Percentiles rank a stretch among this genome's conserved stretches.
These are phyloP conservation scores for Hippocampus barbouri DNA, from an alignment of 2,113 vertebrate genomes.

Conservation along the genomic window DNA sequence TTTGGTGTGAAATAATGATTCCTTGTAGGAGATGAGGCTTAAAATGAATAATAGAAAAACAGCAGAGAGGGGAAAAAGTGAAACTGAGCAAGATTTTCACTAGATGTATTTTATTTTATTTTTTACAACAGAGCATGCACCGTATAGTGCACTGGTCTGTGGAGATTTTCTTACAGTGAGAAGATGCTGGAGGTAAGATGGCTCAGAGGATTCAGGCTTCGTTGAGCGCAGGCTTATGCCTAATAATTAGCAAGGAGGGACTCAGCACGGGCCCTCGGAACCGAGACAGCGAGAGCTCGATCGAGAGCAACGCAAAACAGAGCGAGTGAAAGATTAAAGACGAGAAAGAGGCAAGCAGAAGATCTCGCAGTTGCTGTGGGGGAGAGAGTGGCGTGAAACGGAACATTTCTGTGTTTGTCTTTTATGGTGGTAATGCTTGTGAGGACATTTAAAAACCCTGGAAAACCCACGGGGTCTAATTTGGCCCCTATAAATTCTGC, in stretches of 20 bases:
- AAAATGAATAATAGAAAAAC: background rate
- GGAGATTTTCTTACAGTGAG: constrained; percentile 63
- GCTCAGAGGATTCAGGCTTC: constrained; percentile 70
- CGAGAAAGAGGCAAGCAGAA: constrained; percentile 21
- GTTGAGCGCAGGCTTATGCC: constrained; percentile 64
- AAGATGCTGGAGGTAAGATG: constrained; percentile 64
- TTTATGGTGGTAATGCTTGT: constrained; percentile 31
- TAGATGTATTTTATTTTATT: background rate
- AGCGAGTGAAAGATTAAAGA: constrained; percentile 37
- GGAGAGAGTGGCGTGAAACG: background rate
- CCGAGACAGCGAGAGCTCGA: constrained; percentile 30
- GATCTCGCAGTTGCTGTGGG: constrained; percentile 22
- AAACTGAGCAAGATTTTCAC: constrained; percentile 1
- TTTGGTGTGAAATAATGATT: constrained; percentile 7
- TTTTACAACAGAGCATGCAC: constrained; percentile 19
- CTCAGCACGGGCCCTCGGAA: constrained; percentile 48
- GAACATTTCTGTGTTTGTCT: constrained; percentile 45
- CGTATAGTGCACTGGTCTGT: constrained; percentile 42
- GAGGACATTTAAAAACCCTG: constrained; percentile 26
- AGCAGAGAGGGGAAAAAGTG: constrained; percentile 4
- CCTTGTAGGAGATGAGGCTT: constrained; percentile 8
- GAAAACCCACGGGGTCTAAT: too few relatives aligned
- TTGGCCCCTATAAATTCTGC: too few relatives aligned
- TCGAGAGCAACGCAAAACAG: constrained; percentile 27
- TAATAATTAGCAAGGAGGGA: constrained; percentile 68